Evolutionary conservation across 2,113 vertebrate genomes (phyloP).

Genomic region (Campylomormyrus numenius): DNA sequence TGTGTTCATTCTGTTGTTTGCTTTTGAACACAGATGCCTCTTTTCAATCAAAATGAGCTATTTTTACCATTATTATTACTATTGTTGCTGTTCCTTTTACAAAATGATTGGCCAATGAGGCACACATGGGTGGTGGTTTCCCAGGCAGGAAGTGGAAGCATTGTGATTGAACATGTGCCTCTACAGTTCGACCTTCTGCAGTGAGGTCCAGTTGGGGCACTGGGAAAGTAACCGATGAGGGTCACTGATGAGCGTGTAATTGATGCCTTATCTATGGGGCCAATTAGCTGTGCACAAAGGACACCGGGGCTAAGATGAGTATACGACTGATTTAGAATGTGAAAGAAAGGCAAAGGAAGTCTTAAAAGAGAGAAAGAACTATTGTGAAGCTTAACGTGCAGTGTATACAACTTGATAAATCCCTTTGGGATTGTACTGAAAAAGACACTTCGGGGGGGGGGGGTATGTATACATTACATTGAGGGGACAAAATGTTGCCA

Average conservation of each 20-base stretch:
- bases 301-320: background rate
- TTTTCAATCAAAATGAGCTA: background rate
- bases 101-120: background rate
- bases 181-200: background rate
- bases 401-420: background rate
- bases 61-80: background rate
- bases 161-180: background rate
- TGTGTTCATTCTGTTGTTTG: background rate
- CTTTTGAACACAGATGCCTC: background rate
- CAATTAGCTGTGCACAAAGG: background rate
- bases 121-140: background rate
- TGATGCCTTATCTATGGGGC: background rate
- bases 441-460: background rate
- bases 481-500: background rate
- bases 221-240: background rate
- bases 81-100: background rate
- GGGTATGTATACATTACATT: background rate
- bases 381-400: background rate
- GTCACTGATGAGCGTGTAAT: background rate
- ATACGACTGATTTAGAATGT: background rate
- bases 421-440: background rate
- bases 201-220: background rate
- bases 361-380: background rate
- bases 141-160: background rate
- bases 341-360: background rate